phyloP scores from a whole-genome alignment of 2,888 invertebrate species.

The Harmothoe impar region DNA sequence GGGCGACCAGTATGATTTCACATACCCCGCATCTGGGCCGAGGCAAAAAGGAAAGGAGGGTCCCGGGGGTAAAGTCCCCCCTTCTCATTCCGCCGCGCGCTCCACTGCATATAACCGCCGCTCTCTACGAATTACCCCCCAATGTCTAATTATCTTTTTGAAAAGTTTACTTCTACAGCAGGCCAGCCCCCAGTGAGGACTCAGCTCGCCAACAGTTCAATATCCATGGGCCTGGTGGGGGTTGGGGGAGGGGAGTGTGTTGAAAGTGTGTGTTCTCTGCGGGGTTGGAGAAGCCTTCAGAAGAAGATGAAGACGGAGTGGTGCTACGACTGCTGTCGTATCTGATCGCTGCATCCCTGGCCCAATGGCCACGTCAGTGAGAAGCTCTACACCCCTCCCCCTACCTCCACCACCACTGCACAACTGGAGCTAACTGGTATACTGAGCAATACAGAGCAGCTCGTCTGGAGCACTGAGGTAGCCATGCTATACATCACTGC shows the following conservation, averaged over 20 bases:
- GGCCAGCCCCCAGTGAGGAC: neutral
- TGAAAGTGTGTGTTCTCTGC: neutral
- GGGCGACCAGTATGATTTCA: neutral
- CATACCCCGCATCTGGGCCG: too few relatives aligned
- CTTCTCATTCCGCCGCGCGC: neutral
- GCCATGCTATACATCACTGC: too few relatives aligned
- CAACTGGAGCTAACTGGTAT: too few relatives aligned
- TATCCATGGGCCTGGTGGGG: neutral
- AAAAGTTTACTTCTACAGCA: neutral
- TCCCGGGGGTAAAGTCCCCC: neutral
- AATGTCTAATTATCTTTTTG: constrained; percentile 4
- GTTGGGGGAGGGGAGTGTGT: neutral
- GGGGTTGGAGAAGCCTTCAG: too few relatives aligned
- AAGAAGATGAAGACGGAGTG: too few relatives aligned
- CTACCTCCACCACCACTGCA: too few relatives aligned
- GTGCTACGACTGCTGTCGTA: too few relatives aligned
- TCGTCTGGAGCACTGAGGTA: too few relatives aligned
- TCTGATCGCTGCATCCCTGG: too few relatives aligned
- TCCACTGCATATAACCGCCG: neutral
- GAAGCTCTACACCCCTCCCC: too few relatives aligned
- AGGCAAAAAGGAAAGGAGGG: neutral
- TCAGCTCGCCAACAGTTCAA: constrained; percentile 15
- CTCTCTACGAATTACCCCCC: constrained; percentile 27
- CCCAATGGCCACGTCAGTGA: too few relatives aligned
- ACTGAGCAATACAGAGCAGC: too few relatives aligned